Conservation (phyloP, 1,140 invertebrate genomes). For the Pteromalus puparum region DNA sequence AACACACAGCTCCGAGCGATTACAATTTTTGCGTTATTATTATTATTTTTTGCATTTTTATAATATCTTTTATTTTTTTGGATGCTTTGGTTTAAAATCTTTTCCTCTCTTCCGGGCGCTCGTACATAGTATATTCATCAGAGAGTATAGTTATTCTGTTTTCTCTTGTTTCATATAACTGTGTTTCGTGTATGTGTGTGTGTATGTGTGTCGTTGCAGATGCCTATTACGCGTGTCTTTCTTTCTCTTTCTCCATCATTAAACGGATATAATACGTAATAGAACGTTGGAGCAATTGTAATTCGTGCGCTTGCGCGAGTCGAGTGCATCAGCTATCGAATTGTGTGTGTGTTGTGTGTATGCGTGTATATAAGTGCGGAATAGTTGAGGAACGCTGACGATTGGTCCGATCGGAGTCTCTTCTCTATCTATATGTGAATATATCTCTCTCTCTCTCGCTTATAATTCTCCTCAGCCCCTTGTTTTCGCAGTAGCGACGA, state of each 20-base stretch:
- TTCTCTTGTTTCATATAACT: background rate
- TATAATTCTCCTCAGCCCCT: slow-evolving; percentile 10
- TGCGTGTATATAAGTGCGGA: slow-evolving; percentile 27
- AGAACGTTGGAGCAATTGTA: slow-evolving; percentile 5
- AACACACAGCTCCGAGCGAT: slow-evolving; percentile 14
- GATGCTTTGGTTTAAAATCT: background rate
- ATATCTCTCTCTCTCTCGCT: slow-evolving; percentile 5
- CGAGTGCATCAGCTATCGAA: slow-evolving; percentile 28
- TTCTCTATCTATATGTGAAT: slow-evolving; percentile 19
- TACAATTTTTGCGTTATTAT: background rate
- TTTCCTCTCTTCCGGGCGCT: background rate
- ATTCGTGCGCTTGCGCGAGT: slow-evolving; percentile 27
- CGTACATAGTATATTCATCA: no score
- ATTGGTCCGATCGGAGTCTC: slow-evolving; percentile 51
- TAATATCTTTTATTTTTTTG: slow-evolving; percentile 7
- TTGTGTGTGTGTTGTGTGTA: slow-evolving; percentile 9
- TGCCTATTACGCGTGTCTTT: no score
- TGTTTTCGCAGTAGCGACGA: background rate
- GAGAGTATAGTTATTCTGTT: background rate
- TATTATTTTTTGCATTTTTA: slow-evolving; percentile 4
- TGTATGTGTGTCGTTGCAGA: background rate
- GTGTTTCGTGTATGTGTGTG: background rate
- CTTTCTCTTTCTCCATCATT: background rate
- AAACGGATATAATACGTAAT: slow-evolving; percentile 6
- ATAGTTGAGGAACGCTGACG: slow-evolving; percentile 46